Conservation (phyloP, 2,888 invertebrate genomes). For the Trachelus troglodyta region DNA sequence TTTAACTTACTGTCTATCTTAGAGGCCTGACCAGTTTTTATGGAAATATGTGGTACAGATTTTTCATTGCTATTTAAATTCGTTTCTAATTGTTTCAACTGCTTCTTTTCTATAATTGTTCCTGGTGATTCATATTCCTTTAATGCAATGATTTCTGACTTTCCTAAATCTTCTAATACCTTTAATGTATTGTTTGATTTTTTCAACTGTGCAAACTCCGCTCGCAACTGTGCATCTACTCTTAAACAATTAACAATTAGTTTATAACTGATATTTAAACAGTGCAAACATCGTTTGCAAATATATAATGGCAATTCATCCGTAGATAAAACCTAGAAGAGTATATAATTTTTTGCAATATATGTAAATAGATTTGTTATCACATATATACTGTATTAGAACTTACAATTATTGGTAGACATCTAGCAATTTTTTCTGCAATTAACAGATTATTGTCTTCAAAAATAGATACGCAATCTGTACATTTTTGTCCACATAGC, state of each 20-base stretch:
- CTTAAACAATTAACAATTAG: slow-evolving; percentile 34
- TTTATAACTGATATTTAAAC: slow-evolving; percentile 44
- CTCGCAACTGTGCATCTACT: slow-evolving; percentile 34
- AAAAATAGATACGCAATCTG: slow-evolving; percentile 20
- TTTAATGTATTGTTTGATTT: background rate
- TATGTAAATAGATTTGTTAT: slow-evolving; percentile 7
- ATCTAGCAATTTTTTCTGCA: slow-evolving; percentile 28
- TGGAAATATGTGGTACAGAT: background rate
- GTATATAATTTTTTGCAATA: slow-evolving; percentile 6
- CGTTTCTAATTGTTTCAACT: background rate
- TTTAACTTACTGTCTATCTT: slow-evolving; percentile 11
- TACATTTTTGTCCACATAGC: slow-evolving; percentile 22
- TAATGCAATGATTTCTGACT: background rate
- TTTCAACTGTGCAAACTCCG: slow-evolving; percentile 17
- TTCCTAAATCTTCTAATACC: background rate
- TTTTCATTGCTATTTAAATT: background rate
- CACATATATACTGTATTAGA: slow-evolving; percentile 1
- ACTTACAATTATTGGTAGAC: slow-evolving; percentile 27
- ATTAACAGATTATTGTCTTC: slow-evolving; percentile 22
- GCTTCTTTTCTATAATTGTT: background rate
- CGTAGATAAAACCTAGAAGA: slow-evolving; percentile 32
- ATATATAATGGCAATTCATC: slow-evolving; percentile 40
- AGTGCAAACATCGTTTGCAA: slow-evolving; percentile 38
- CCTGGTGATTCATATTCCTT: background rate
- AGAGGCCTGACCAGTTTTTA: slow-evolving; percentile 3